These are phyloP conservation scores for Euleptes europaea DNA, from an alignment of 2,113 vertebrate species.

Conservation along the genomic window DNA sequence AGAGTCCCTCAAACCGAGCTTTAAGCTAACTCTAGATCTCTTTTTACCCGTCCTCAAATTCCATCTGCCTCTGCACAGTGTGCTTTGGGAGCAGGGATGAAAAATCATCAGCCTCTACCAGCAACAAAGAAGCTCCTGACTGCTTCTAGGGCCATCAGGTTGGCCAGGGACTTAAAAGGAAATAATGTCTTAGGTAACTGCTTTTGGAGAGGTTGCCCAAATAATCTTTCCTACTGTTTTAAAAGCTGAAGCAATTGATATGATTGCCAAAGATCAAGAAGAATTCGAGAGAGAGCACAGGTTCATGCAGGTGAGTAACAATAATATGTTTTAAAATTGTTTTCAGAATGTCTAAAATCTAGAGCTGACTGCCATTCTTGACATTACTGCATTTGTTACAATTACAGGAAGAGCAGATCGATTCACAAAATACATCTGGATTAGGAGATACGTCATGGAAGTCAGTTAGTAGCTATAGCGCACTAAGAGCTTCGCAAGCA, in stretches of 20 bases:
- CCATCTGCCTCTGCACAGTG: too few relatives aligned
- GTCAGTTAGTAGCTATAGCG: conserved; percentile 70
- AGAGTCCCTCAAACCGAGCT: too few relatives aligned
- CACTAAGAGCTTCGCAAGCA: conserved; percentile 79
- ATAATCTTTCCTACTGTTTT: not conserved
- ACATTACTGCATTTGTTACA: conserved; percentile 34
- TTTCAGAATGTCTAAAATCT: not conserved
- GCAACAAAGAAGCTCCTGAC: too few relatives aligned
- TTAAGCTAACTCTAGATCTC: too few relatives aligned
- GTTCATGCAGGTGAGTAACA: conserved; percentile 86
- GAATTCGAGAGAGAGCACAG: conserved; percentile 91
- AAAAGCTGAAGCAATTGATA: conserved; percentile 86
- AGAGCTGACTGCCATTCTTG: not conserved
- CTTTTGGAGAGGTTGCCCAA: not conserved
- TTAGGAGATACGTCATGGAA: conserved; percentile 85
- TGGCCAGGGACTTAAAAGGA: too few relatives aligned
- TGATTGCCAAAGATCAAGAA: conserved; percentile 88
- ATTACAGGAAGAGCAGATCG: conserved; percentile 83
- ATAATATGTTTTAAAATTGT: not conserved
- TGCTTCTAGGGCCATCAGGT: too few relatives aligned
- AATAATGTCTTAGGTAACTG: not conserved
- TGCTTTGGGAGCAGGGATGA: too few relatives aligned
- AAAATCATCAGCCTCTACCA: too few relatives aligned
- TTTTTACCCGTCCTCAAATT: too few relatives aligned
- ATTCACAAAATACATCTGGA: conserved; percentile 63